Conservation (phyloP, 2,797 vertebrate genomes). For the Schizothorax lantsangensis region DNA sequence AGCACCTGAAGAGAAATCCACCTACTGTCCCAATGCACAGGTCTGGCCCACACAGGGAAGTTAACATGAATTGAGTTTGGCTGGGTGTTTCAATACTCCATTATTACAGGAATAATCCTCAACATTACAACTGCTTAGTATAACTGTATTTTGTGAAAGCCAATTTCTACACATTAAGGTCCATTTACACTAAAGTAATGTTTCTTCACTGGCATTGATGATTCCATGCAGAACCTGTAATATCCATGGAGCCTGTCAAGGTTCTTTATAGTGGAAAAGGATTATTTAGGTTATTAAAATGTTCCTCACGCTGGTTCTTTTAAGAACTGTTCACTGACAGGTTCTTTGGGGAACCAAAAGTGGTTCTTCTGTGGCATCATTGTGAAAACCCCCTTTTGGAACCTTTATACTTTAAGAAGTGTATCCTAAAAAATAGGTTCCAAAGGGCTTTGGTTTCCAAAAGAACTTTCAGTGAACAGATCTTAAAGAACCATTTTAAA, state of each 20-base stretch:
- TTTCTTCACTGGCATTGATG: neutral
- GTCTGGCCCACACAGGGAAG: slow-evolving; percentile 56
- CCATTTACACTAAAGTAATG: neutral
- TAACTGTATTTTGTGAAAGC: slow-evolving; percentile 31
- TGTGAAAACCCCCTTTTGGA: no score
- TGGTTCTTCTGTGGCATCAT: no score
- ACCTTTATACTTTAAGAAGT: no score
- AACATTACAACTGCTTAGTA: slow-evolving; percentile 20
- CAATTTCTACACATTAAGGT: neutral
- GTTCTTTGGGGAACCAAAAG: no score
- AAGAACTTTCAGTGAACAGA: no score
- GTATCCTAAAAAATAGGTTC: no score
- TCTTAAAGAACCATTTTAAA: no score
- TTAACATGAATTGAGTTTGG: slow-evolving; percentile 51
- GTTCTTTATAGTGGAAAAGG: neutral
- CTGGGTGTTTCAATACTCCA: slow-evolving; percentile 48
- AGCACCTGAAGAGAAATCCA: slow-evolving; percentile 65
- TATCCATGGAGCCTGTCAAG: neutral
- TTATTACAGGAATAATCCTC: slow-evolving; percentile 47
- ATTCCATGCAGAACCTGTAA: neutral
- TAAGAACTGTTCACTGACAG: no score
- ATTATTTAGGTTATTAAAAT: neutral
- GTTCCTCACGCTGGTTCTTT: no score
- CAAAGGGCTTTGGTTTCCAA: no score
- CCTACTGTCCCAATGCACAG: slow-evolving; percentile 63